These are phyloP conservation scores for Jaculus jaculus DNA, from an alignment of 2,113 vertebrate species.

Conservation along the genomic window DNA sequence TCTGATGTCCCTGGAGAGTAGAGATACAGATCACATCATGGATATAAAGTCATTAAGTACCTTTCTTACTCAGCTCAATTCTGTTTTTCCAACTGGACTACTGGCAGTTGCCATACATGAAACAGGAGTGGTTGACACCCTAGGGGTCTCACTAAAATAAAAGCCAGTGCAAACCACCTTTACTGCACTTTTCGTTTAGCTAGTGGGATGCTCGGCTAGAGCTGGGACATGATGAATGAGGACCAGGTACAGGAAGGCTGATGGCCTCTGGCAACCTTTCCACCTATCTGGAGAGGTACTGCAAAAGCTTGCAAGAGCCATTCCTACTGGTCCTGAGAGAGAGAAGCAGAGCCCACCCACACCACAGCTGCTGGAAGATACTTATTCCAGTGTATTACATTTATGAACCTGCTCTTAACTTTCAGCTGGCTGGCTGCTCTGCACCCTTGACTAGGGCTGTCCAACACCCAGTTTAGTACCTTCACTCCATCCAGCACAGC, in stretches of 20 bases:
- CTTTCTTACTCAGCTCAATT: not conserved
- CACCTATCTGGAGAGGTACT: not conserved
- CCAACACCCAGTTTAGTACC: conserved; percentile 79
- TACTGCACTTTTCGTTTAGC: not conserved
- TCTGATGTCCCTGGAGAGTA: not conserved
- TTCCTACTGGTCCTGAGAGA: not conserved
- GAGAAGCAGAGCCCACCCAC: accelerated
- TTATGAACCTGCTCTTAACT: not conserved
- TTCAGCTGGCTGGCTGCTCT: not conserved
- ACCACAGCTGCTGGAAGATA: not conserved
- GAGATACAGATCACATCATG: not conserved
- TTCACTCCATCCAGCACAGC: conserved; percentile 98
- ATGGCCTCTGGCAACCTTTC: not conserved
- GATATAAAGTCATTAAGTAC: not conserved
- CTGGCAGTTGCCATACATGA: not conserved
- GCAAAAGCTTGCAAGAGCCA: not conserved
- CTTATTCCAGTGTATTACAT: not conserved
- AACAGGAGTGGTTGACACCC: not conserved
- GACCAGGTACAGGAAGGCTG: conserved; percentile 22
- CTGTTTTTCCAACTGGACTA: not conserved
- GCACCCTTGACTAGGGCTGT: accelerated
- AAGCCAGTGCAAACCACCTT: not conserved
- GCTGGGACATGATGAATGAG: not conserved
- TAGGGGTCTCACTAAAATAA: not conserved
- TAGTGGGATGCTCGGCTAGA: not conserved